Evolutionary conservation across 2,113 vertebrate genomes (phyloP).

Genomic region (Capra hircus): DNA sequence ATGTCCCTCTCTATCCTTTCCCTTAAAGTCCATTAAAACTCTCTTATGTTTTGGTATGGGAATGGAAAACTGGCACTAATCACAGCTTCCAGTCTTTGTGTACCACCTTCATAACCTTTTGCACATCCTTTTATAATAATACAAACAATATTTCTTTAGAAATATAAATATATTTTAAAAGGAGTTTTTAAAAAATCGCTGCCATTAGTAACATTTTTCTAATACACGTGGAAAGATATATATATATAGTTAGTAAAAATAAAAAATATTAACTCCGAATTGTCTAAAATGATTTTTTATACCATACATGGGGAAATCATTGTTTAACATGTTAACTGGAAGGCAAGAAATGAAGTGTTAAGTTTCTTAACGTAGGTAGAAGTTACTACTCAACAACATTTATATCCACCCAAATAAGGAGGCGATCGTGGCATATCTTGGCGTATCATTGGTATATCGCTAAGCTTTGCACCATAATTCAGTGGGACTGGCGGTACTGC

Average conservation of each 20-base stretch:
- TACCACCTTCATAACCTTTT: not conserved
- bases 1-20: not conserved
- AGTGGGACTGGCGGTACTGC: too few species aligned
- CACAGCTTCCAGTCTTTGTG: not conserved
- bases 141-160: not conserved
- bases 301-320: not conserved
- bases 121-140: not conserved
- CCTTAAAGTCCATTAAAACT: not conserved
- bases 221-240: not conserved
- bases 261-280: not conserved
- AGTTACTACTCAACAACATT: not conserved
- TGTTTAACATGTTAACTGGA: not conserved
- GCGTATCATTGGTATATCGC: rapidly evolving
- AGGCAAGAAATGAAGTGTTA: not conserved
- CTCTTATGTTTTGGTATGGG: not conserved
- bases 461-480: not conserved
- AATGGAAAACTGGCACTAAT: not conserved
- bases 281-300: not conserved
- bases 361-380: not conserved
- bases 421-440: rapidly evolving
- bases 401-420: not conserved
- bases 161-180: not conserved
- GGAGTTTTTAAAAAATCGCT: not conserved
- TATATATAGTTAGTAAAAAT: not conserved
- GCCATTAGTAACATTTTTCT: not conserved